Conservation (phyloP, 2,797 vertebrate species). For the Danionella dracula region DNA sequence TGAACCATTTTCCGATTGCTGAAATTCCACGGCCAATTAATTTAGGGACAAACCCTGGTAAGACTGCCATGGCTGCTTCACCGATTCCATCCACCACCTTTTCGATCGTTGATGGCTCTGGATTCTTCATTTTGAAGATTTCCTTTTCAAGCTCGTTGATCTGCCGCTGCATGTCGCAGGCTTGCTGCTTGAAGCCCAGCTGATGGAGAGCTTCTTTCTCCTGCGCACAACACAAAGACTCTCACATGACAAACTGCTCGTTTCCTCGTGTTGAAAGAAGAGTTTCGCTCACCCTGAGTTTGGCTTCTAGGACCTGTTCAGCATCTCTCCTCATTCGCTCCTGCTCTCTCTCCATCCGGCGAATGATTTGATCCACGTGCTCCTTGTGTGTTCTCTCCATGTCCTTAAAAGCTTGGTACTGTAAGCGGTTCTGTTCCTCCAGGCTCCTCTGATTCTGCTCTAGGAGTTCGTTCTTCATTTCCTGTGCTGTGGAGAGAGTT, state of each 20-base stretch:
- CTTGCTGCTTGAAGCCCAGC: conserved; percentile 3
- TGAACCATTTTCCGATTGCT: background rate
- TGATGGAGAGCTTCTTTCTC: conserved; percentile 10
- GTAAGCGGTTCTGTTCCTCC: conserved; percentile 14
- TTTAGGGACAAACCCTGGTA: conserved; percentile 26
- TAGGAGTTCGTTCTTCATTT: background rate
- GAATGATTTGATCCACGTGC: conserved; percentile 3
- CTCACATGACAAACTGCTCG: no score
- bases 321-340: conserved; percentile 27
- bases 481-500: conserved; percentile 9
- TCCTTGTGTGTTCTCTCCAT: conserved; percentile 23
- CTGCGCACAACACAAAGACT: conserved; percentile 18
- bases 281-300: conserved; percentile 25
- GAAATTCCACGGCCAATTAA: background rate
- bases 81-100: background rate
- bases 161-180: conserved; percentile 12
- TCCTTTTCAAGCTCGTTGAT: conserved; percentile 13
- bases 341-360: conserved; percentile 12
- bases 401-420: background rate
- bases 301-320: conserved; percentile 26
- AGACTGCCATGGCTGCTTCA: background rate
- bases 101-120: background rate
- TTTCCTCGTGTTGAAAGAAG: no score
- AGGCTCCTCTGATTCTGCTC: conserved; percentile 11
- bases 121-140: background rate